Base-by-base conservation (phyloP, 2,888 invertebrate genomes). In the Chrysotoxum bicinctum region DNA sequence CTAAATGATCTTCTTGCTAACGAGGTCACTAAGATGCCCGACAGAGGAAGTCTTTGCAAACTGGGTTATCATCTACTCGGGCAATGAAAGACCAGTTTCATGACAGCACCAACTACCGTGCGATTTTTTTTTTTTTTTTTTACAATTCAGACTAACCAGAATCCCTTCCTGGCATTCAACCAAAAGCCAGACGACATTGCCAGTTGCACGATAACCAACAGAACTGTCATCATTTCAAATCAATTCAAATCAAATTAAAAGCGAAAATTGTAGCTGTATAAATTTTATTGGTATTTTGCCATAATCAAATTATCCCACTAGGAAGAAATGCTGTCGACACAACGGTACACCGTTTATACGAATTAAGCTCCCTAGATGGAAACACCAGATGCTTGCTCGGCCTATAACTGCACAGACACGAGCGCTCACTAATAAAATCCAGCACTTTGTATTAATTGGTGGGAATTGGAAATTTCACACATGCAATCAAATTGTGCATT, bases 201-300 rank as follows among this genome's bases (percentile, higher is more conserved):
- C 23, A 48, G 16, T 37, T 30, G 76, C 43, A 32, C 16, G 4
- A 19, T 12, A 16, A 32, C 19, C 32, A 21, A 21, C 54, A 26
- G n/a, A 72, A 35, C 43, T 74, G 66, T 73, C 79, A 66, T 74
- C 66, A 40, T 81, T 75, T 54, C 75, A 54, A 81, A 80, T 80
- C 80, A 80, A 80, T 80, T 75, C 69, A 69, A 62, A 75, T 81
- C 81, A 70, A 76, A 81, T 81, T 76, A 81, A 75, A 75, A 81
- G 40, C 64, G 76, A 76, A 81, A 76, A 81, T 75, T 64, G 81
- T 70, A 50, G 37, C 69, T 64, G 64, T 69, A 50, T 81, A 54
- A 45, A 64, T 76, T 81, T 81, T 70, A 81, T 75, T 62, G 60
- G 43, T 69, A 60, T 69, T 80, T 43, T 30, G 26, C 54, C 45